phyloP scores from a whole-genome alignment of 2,797 vertebrate genomes.

The Crenuchus spilurus region DNA sequence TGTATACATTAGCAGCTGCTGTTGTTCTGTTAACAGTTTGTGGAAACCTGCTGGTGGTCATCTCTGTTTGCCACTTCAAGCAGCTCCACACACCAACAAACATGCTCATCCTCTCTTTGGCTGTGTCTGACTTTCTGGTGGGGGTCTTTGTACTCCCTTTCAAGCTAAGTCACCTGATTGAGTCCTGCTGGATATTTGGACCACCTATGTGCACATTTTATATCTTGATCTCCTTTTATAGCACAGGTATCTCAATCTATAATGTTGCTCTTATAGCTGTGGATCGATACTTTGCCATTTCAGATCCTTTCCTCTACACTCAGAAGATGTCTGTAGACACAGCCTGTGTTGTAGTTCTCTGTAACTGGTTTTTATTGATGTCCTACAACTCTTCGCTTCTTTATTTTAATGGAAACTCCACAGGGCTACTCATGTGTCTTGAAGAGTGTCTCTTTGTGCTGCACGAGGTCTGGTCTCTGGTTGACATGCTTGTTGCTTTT shows the following conservation, averaged over 20 bases:
- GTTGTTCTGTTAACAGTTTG: neutral
- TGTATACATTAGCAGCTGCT: neutral
- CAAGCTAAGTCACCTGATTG: slow-evolving; percentile 9
- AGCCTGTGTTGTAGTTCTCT: neutral
- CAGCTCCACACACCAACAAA: neutral
- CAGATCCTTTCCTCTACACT: slow-evolving; percentile 14
- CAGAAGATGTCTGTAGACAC: neutral
- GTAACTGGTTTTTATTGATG: slow-evolving; percentile 33
- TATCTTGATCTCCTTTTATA: neutral
- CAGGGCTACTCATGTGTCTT: neutral
- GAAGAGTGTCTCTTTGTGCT: neutral
- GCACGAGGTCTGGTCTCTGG: slow-evolving; percentile 6
- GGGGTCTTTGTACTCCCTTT: slow-evolving; percentile 35
- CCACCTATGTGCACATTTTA: neutral
- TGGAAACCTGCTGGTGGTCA: neutral
- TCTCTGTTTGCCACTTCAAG: neutral
- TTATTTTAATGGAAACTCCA: slow-evolving; percentile 22
- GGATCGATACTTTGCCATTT: slow-evolving; percentile 41
- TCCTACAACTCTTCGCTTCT: slow-evolving; percentile 32
- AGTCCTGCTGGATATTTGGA: slow-evolving; percentile 40
- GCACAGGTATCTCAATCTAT: neutral
- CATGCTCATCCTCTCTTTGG: neutral
- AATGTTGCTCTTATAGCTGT: slow-evolving; percentile 32
- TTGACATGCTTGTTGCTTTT: slow-evolving; percentile 26
- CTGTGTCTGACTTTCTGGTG: neutral